Conservation (phyloP, 2,797 vertebrate genomes). For the Takifugu rubripes region DNA sequence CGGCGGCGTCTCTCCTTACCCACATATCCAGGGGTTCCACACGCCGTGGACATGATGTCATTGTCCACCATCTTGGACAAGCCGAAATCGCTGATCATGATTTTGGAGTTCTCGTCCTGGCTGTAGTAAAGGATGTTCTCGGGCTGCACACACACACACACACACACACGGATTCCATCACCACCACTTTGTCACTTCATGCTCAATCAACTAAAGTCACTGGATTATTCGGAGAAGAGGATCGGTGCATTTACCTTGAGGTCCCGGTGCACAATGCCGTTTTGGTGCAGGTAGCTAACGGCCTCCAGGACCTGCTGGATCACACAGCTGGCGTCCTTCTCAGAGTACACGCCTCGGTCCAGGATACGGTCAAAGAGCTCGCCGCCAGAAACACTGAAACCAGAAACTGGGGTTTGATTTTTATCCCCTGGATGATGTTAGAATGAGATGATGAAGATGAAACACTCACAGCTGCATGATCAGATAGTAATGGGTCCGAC, state of each 20-base stretch:
- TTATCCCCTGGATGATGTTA: neutral
- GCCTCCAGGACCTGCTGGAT: slow-evolving; percentile 93
- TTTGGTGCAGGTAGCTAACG: slow-evolving; percentile 90
- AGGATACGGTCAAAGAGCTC: slow-evolving; percentile 98
- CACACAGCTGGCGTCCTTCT: slow-evolving; percentile 92
- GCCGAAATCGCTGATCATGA: slow-evolving; percentile 98
- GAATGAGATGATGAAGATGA: accelerated
- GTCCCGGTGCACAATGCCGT: slow-evolving; percentile 89
- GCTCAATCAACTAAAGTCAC: neutral
- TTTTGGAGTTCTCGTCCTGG: slow-evolving; percentile 89
- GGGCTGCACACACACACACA: slow-evolving; percentile 71
- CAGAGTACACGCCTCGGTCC: slow-evolving; percentile 92
- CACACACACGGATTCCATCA: neutral
- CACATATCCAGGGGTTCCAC: slow-evolving; percentile 95
- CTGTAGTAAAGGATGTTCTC: slow-evolving; percentile 95
- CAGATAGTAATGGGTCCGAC: slow-evolving; percentile 91
- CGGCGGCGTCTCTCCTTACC: slow-evolving; percentile 70
- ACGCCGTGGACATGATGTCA: slow-evolving; percentile 94
- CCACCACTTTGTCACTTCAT: neutral
- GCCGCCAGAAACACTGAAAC: slow-evolving; percentile 86
- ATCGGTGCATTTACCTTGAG: slow-evolving; percentile 79
- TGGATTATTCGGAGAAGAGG: too few relatives aligned
- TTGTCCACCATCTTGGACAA: slow-evolving; percentile 94
- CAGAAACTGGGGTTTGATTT: neutral
- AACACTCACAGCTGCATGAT: slow-evolving; percentile 96